Conservation (phyloP, 2,888 invertebrate genomes). For the Lasioglossum zephyrum region DNA sequence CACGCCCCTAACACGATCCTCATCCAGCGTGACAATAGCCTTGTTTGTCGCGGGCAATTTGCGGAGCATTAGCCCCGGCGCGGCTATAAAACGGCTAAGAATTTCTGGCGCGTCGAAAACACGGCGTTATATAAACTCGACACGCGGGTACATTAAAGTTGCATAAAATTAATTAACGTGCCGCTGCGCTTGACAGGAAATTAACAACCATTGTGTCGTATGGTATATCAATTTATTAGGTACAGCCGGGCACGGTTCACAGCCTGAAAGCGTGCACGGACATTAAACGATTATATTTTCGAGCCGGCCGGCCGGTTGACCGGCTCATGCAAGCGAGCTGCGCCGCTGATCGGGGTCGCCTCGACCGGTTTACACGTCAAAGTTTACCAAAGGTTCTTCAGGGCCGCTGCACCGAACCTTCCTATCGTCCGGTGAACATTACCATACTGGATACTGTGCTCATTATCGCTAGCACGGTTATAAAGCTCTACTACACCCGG, state of each 20-base stretch:
- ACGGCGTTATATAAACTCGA: constrained; percentile 20
- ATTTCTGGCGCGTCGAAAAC: constrained; percentile 1
- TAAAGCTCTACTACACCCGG: constrained; percentile 30
- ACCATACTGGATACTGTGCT: constrained; percentile 39
- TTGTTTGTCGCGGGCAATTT: neutral
- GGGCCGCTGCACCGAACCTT: constrained; percentile 57
- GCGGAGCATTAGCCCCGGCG: neutral
- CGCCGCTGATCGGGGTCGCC: constrained; percentile 39
- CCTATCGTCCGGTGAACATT: constrained; percentile 41
- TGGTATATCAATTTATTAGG: constrained; percentile 64
- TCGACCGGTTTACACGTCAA: constrained; percentile 59
- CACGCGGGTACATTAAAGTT: constrained; percentile 41
- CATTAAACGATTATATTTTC: constrained; percentile 69
- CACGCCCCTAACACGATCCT: neutral
- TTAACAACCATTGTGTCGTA: constrained; percentile 51
- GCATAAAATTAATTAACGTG: constrained; percentile 53
- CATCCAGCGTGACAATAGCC: neutral
- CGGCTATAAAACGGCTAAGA: constrained; percentile 8
- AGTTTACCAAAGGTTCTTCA: constrained; percentile 70
- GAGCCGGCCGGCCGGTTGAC: constrained; percentile 12
- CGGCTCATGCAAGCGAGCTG: constrained; percentile 47
- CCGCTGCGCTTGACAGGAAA: constrained; percentile 42
- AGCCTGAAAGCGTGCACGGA: constrained; percentile 43
- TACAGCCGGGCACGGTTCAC: constrained; percentile 16
- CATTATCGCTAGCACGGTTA: constrained; percentile 41